phyloP scores from a whole-genome alignment of 2,797 vertebrate genomes.

The Cyclopterus lumpus region DNA sequence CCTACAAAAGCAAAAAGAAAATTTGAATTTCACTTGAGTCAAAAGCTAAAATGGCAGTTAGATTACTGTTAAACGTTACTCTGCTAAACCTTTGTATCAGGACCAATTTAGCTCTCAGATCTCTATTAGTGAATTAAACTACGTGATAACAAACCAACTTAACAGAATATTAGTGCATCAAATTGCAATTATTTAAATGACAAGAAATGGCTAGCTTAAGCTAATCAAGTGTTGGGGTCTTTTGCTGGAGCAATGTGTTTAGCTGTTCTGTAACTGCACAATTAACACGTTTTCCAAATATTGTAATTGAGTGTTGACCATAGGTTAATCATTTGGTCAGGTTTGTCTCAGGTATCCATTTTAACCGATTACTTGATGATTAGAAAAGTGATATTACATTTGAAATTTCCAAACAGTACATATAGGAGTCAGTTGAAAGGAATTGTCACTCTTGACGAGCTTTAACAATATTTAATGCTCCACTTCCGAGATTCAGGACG shows the following conservation, averaged over 20 bases:
- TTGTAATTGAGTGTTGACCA: background rate
- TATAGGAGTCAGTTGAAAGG: background rate
- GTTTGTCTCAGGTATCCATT: background rate
- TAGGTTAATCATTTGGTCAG: background rate
- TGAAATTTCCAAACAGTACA: background rate
- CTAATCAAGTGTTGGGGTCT: too few species aligned
- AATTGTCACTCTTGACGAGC: background rate
- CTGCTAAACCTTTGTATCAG: background rate
- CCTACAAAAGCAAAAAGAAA: background rate
- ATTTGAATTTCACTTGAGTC: background rate
- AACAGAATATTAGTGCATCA: too few species aligned
- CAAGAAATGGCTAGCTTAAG: too few species aligned
- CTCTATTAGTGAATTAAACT: too few species aligned
- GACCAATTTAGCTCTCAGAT: background rate
- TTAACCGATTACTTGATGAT: background rate
- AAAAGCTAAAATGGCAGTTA: background rate
- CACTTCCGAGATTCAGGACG: background rate
- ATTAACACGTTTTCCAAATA: background rate
- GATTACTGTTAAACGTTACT: background rate
- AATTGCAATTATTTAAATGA: too few species aligned
- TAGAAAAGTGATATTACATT: background rate
- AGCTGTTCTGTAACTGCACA: too few species aligned
- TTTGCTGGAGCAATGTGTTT: too few species aligned
- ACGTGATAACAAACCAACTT: too few species aligned
- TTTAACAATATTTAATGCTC: background rate